These are phyloP conservation scores for Tipula vernalis DNA, from an alignment of 2,888 invertebrate species.

Conservation along the genomic window DNA sequence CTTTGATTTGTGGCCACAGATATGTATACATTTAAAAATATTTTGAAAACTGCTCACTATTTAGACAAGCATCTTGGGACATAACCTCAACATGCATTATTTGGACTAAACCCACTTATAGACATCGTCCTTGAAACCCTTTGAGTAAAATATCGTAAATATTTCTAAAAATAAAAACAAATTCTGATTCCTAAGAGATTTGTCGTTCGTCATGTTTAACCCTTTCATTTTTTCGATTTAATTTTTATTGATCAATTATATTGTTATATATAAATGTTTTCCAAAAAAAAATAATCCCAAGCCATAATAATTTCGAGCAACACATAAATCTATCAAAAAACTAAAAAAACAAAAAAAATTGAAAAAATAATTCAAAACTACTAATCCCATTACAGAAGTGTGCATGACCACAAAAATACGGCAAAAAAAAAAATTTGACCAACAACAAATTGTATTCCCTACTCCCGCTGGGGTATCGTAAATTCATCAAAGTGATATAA, in stretches of 20 bases:
- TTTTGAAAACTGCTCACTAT: too few species aligned
- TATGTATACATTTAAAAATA: too few species aligned
- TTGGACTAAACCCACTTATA: neutral
- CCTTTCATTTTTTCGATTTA: neutral
- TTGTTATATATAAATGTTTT: neutral
- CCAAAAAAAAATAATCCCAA: neutral
- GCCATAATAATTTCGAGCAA: neutral
- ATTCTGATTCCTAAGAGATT: neutral
- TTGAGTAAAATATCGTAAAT: neutral
- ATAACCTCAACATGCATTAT: neutral
- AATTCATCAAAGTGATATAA: slow-evolving; percentile 12
- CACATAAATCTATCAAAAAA: neutral
- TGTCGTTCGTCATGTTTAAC: neutral
- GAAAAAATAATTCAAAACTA: neutral
- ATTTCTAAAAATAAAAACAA: neutral
- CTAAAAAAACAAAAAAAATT: neutral
- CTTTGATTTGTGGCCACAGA: too few species aligned
- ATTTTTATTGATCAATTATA: neutral
- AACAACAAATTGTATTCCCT: neutral
- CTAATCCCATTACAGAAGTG: slow-evolving; percentile 4
- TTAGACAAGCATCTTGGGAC: too few species aligned
- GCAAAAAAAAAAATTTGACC: neutral
- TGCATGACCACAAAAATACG: neutral
- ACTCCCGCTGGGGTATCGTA: slow-evolving; percentile 12
- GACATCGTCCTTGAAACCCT: neutral